phyloP scores from a whole-genome alignment of 2,888 invertebrate genomes.

The Zygothrica quintamaculata region DNA sequence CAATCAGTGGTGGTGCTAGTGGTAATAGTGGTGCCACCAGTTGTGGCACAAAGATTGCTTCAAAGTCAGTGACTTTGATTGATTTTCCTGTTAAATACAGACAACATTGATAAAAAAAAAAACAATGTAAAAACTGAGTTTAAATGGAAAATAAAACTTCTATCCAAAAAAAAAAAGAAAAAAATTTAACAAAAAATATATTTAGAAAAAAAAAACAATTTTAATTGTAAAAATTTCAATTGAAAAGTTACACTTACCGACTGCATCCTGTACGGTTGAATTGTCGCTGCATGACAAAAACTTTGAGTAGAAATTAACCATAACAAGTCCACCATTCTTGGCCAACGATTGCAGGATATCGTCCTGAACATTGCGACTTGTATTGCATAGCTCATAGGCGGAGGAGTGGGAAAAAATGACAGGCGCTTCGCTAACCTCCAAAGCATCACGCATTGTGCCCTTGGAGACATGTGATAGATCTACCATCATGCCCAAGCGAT shows the following conservation, averaged over 20 bases:
- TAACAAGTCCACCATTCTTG: slow-evolving; percentile 92
- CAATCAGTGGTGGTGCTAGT: slow-evolving; percentile 49
- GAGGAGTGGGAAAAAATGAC: slow-evolving; percentile 95
- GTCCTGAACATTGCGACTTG: slow-evolving; percentile 92
- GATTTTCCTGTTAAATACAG: slow-evolving; percentile 48
- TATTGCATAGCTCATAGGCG: slow-evolving; percentile 91
- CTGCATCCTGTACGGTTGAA: slow-evolving; percentile 91
- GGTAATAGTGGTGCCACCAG: slow-evolving; percentile 3
- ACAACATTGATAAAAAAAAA: neutral
- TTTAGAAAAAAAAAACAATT: neutral
- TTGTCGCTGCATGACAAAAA: slow-evolving; percentile 91
- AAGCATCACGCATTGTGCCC: slow-evolving; percentile 92
- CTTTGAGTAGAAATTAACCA: slow-evolving; percentile 94
- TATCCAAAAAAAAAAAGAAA: neutral
- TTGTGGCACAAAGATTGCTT: slow-evolving; percentile 52
- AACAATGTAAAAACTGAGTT: neutral
- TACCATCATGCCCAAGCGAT: slow-evolving; percentile 94
- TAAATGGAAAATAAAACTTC: neutral
- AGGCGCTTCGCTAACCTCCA: slow-evolving; percentile 91
- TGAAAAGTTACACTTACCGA: slow-evolving; percentile 86
- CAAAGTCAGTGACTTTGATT: slow-evolving; percentile 57
- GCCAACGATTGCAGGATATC: slow-evolving; percentile 89
- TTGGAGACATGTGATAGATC: slow-evolving; percentile 93
- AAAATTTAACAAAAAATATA: neutral
- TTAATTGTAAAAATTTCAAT: too few relatives aligned